Conservation (phyloP, 2,888 invertebrate genomes). For the Notocelia uddmanniana region DNA sequence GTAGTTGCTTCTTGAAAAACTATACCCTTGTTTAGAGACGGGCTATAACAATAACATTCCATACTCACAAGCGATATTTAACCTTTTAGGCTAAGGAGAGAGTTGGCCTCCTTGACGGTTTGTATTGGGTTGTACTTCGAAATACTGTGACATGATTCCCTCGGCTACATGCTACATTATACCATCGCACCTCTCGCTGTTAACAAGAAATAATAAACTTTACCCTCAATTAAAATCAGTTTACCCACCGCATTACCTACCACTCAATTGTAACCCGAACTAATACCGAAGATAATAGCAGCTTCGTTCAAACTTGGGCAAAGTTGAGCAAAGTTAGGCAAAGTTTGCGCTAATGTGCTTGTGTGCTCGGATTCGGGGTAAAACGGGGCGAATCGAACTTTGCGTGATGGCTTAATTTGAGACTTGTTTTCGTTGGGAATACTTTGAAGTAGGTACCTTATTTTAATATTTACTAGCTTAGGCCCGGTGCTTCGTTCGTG, state of each 20-base stretch:
- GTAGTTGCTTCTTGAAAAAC: too few relatives aligned
- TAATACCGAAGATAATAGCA: slow-evolving; percentile 5
- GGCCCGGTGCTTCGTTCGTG: background rate
- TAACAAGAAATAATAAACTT: background rate
- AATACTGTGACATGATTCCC: too few relatives aligned
- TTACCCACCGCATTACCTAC: background rate
- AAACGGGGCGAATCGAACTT: background rate
- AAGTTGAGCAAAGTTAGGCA: slow-evolving; percentile 15
- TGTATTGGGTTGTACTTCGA: too few relatives aligned
- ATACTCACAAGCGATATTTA: too few relatives aligned
- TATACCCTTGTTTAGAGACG: too few relatives aligned
- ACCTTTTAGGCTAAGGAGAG: too few relatives aligned
- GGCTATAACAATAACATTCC: too few relatives aligned
- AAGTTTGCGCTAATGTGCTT: slow-evolving; percentile 26
- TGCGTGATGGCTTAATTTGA: background rate
- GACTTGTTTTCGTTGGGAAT: background rate
- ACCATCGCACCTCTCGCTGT: too few relatives aligned
- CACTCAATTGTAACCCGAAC: slow-evolving; percentile 10
- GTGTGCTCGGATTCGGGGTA: slow-evolving; percentile 12
- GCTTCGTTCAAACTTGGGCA: background rate
- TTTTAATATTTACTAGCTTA: background rate
- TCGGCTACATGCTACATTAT: too few relatives aligned
- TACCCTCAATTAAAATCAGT: background rate
- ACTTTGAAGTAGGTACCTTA: background rate
- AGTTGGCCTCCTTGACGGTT: too few relatives aligned